Evolutionary conservation across 2,888 invertebrate genomes (phyloP), one percentile per base, ranked within the genome.

Genomic region (Liodrosophila aerea): DNA sequence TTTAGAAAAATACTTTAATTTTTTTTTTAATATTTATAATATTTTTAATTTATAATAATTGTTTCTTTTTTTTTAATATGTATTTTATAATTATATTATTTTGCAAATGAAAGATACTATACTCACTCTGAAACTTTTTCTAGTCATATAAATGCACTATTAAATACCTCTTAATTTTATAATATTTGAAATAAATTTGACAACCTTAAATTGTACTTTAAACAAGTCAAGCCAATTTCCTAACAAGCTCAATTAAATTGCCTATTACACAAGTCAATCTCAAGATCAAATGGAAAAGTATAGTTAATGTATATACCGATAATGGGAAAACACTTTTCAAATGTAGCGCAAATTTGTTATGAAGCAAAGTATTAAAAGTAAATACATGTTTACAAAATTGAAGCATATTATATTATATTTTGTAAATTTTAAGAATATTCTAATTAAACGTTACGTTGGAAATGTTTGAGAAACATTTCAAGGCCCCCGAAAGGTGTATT

Each of bases 401-500:
- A 16, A 18, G 39, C 5, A 3, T 40, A 12, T 27, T 27, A 37
- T 45, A 34, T 16, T 2, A 43, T 76, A n/a, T 76, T 51, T 43
- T 51, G 33, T 52, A 47, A 53, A 46, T 47, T 47, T 59, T 69
- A 76, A 71, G 59, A 34, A 57, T 54, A 57, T 64, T 77, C 53
- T 50, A 62, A 58, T 65, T 56, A 64, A 70, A n/a, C n/a, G 59
- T 59, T 74, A 58, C 57, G 36, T 50, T 9, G 33, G 39, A 62
- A 63, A 75, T 75, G 77, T 73, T 77, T 84, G 2, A 53, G 65
- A 83, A 83, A 83, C 84, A 74, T 83, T 69, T 34, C 40, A 61
- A 44, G 82, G 75, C 85, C 85, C 85, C 85, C 82, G 82, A 56
- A 84, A 81, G 70, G 67, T 64, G 57, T 84, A 68, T 67, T 76